A percentile compares a stretch with the other conserved stretches of the same genome.
These are phyloP conservation scores for Penaeus japonicus DNA, from an alignment of 1,140 invertebrate species.

Conservation along the genomic window DNA sequence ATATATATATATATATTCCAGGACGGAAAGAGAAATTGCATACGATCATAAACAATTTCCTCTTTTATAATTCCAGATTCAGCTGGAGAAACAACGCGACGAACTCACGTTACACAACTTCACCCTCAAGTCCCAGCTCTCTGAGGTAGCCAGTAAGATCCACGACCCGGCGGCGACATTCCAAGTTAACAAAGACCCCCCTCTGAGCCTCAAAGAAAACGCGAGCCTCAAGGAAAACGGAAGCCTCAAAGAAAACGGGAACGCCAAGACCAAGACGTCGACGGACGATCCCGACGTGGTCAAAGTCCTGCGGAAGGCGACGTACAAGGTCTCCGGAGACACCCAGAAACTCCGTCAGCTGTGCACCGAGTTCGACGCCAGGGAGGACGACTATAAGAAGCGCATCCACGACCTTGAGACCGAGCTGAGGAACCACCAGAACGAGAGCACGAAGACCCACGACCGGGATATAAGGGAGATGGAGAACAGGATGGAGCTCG, in stretches of 20 bases:
- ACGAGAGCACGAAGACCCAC: slow-evolving; percentile 48
- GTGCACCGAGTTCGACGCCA: slow-evolving; percentile 56
- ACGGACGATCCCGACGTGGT: slow-evolving; percentile 55
- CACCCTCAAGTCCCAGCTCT: slow-evolving; percentile 62
- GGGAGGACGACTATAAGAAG: slow-evolving; percentile 60
- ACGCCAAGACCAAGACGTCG: no score
- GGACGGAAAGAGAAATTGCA: no score
- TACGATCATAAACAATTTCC: not conserved
- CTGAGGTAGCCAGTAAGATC: slow-evolving; percentile 61
- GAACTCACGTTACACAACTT: slow-evolving; percentile 63
- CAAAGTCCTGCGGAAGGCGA: slow-evolving; percentile 52
- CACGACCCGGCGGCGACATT: slow-evolving; percentile 61
- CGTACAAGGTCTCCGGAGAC: slow-evolving; percentile 53
- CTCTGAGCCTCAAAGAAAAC: slow-evolving; percentile 26
- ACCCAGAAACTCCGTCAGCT: slow-evolving; percentile 49
- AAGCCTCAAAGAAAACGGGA: slow-evolving; percentile 4
- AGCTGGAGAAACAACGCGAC: slow-evolving; percentile 63
- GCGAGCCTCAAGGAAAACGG: not conserved
- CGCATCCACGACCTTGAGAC: slow-evolving; percentile 59
- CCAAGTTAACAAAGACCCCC: slow-evolving; percentile 60
- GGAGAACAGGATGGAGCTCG: slow-evolving; percentile 59
- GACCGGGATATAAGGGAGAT: slow-evolving; percentile 57
- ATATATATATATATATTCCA: not conserved
- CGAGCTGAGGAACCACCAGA: slow-evolving; percentile 58
- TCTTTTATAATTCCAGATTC: slow-evolving; percentile 57